Conservation (phyloP, 2,797 vertebrate genomes). For the Syncerus caffer region DNA sequence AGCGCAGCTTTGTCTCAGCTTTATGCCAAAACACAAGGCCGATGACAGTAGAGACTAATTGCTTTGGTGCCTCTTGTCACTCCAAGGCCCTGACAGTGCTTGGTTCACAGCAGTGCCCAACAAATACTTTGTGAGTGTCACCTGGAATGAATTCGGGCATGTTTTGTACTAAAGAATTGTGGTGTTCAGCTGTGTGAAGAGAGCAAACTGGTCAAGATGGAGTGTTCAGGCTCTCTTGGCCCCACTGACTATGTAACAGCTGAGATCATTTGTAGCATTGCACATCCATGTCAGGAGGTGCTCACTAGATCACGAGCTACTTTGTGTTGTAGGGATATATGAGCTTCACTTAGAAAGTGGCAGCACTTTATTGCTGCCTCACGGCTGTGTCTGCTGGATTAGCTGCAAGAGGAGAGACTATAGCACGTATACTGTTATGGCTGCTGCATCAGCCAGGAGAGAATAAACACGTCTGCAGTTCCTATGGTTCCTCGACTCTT, state of each 20-base stretch:
- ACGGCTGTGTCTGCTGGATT: background rate
- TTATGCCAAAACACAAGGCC: background rate
- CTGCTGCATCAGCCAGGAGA: background rate
- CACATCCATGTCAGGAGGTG: background rate
- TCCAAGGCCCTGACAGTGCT: background rate
- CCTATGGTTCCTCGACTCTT: background rate
- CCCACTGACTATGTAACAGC: background rate
- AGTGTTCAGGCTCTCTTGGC: background rate
- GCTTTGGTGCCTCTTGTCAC: background rate
- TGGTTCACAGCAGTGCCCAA: too few species aligned
- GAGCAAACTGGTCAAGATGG: background rate
- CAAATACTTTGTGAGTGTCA: background rate
- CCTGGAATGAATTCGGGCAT: background rate
- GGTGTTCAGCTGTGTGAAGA: background rate
- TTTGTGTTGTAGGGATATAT: background rate
- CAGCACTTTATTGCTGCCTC: background rate
- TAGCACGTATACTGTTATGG: fast-evolving
- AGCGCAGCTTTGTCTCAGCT: background rate
- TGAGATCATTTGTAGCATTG: background rate
- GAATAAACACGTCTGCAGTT: background rate
- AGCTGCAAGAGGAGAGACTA: background rate
- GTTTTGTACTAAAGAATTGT: background rate
- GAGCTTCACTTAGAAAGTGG: background rate
- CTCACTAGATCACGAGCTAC: background rate
- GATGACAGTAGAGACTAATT: background rate